Conservation (phyloP, 1,140 invertebrate genomes). For the Macrocentrus cingulum region DNA sequence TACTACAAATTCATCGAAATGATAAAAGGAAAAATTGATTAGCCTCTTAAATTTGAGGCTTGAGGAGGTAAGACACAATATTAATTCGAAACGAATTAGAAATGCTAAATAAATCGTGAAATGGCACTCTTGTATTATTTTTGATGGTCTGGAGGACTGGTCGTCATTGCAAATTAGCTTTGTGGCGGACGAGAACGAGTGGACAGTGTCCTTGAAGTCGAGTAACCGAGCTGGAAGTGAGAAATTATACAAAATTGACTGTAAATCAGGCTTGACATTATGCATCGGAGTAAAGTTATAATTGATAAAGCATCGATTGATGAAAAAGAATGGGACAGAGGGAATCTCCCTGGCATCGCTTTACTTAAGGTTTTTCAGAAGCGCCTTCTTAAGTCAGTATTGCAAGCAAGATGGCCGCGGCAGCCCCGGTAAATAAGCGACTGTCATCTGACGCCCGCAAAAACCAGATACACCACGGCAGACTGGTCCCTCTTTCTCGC, state of each 20-base stretch:
- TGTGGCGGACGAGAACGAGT: neutral
- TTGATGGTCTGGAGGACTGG: neutral
- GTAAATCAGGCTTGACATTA: too few relatives aligned
- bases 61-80: too few relatives aligned
- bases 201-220: too few relatives aligned
- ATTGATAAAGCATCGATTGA: slow-evolving; percentile 6
- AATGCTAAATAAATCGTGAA: slow-evolving; percentile 17
- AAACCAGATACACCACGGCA: slow-evolving; percentile 53
- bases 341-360: slow-evolving; percentile 15
- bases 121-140: slow-evolving; percentile 6
- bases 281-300: too few relatives aligned
- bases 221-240: neutral
- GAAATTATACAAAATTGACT: neutral
- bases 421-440: slow-evolving; percentile 56
- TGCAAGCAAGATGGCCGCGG: slow-evolving; percentile 54
- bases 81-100: slow-evolving; percentile 22
- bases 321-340: slow-evolving; percentile 6
- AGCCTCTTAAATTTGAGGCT: too few relatives aligned
- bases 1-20: too few relatives aligned
- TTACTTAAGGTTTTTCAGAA: slow-evolving; percentile 18
- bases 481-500: slow-evolving; percentile 42
- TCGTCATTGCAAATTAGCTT: slow-evolving; percentile 24
- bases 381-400: slow-evolving; percentile 50
- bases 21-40: too few relatives aligned
- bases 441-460: slow-evolving; percentile 58